Base-by-base conservation (phyloP, 2,888 invertebrate species). In the Limenitis arthemis region DNA sequence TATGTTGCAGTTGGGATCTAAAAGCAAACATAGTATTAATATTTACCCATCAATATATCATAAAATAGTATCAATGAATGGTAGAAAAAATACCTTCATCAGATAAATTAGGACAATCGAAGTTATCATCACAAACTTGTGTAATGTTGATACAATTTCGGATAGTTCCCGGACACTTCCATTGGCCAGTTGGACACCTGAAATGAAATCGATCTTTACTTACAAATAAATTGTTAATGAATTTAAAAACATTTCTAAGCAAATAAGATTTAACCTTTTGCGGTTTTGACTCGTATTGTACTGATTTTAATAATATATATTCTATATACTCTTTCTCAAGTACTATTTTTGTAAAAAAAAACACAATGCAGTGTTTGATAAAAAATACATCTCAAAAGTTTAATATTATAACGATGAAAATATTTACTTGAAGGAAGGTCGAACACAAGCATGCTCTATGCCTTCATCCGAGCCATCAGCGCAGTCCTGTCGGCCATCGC, bases 401-500 rank as follows among this genome's bases (percentile, higher is more conserved):
- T 20, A 3, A 20, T 20, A 20, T 20, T 3, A 20, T 20, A 20
- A 20, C 20, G 20, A 20, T 20, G 20, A 20, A 20, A 20, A 20
- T 20, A 20, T 20, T 20, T 32, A 75, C 81, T 83, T 90, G 79
- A 92, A 93, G 1, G 91, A 91, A 7, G 93, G 94, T 41, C 93
- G 89, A 20, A 89, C 89, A 76, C 96, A 96, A 31, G 95, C 96
- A 70, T 95, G 95, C 44, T 88, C 77, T 5, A 89, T 78, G 40
- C 94, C 93, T 80, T 98, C 97, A 76, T 98, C 97, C 0, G 94
- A 94, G 44, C 91, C 91, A 77, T 98, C 97, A 0, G 94, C 94
- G 72, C 98, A 98, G 75, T 98, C 97, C 73, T 97, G 95, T 70
- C 91, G 91, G 3, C 96, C 97, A 77, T 98, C 97, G 75, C 98